A percentile compares a stretch with the other conserved stretches of the same genome.
phyloP scores from a whole-genome alignment of 2,113 vertebrate genomes.

The Microtus ochrogaster region DNA sequence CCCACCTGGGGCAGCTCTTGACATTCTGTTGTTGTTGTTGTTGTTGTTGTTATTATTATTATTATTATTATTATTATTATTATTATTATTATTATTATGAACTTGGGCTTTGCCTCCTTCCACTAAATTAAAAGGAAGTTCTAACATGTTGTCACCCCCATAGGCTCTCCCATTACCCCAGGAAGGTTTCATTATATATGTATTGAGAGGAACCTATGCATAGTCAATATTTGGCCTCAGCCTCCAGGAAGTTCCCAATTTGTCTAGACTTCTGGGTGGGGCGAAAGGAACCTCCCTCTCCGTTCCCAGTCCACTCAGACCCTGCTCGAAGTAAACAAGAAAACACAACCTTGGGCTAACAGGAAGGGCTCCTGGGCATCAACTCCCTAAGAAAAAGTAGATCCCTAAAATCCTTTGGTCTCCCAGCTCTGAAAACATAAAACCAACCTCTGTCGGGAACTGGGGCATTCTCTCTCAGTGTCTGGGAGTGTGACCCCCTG shows the following conservation, averaged over 20 bases:
- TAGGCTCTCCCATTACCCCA: not conserved
- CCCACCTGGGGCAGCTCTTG: not conserved
- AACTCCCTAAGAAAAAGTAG: conserved; percentile 15
- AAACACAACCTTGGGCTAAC: not conserved
- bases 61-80: too few relatives aligned
- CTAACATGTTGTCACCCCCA: not conserved
- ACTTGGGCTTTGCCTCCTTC: conserved; percentile 9
- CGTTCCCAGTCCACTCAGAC: not conserved
- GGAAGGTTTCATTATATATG: not conserved
- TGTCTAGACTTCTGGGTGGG: not conserved
- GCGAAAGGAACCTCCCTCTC: not conserved
- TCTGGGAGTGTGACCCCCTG: not conserved
- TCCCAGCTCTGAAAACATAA: not conserved
- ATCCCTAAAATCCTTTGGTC: not conserved
- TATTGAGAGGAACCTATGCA: not conserved
- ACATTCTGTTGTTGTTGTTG: not conserved
- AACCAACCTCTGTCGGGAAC: not conserved
- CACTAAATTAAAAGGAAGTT: not conserved
- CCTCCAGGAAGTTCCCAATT: not conserved
- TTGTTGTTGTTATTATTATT: too few relatives aligned
- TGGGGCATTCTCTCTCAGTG: not conserved
- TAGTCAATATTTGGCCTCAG: not conserved
- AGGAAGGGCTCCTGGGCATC: conserved; percentile 20
- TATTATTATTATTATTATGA: not conserved
- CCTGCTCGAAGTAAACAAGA: conserved; percentile 13